Evolutionary conservation across 64 coral and sea anemone genomes (phyloP).

Genomic region (Stylophora pistillata): DNA sequence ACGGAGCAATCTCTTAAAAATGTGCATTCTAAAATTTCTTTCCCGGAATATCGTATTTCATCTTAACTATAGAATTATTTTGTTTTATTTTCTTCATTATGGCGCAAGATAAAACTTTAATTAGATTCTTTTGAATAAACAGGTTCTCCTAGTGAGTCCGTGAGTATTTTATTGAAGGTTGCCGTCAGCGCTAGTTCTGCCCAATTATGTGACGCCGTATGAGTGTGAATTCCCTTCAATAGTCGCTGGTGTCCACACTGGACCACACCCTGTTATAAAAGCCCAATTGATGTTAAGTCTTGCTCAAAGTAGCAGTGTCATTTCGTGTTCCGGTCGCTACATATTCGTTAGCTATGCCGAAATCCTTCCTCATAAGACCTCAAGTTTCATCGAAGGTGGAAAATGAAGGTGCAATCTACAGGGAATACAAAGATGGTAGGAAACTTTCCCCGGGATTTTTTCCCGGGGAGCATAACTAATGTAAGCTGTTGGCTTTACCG

Average conservation of each 20-base stretch:
- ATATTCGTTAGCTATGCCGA: constrained; percentile 20
- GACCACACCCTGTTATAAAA: not conserved
- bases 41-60: not conserved
- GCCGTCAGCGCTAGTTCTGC: not conserved
- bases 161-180: not conserved
- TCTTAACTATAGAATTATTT: not conserved
- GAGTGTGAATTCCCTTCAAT: not conserved
- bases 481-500: too few relatives aligned
- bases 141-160: not conserved
- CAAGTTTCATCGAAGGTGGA: constrained; percentile 11
- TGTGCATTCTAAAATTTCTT: too few relatives aligned
- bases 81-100: not conserved
- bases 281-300: too few relatives aligned
- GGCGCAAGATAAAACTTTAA: not conserved
- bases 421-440: not conserved
- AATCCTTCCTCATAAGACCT: constrained; percentile 35
- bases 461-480: too few relatives aligned
- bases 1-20: too few relatives aligned
- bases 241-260: not conserved
- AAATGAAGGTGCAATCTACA: not conserved
- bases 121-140: not conserved
- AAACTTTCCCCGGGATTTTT: too few relatives aligned
- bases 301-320: not conserved
- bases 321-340: not conserved
- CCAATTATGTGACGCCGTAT: constrained; percentile 15